phyloP scores from a whole-genome alignment of 2,113 vertebrate species.

The Lasiurus cinereus region DNA sequence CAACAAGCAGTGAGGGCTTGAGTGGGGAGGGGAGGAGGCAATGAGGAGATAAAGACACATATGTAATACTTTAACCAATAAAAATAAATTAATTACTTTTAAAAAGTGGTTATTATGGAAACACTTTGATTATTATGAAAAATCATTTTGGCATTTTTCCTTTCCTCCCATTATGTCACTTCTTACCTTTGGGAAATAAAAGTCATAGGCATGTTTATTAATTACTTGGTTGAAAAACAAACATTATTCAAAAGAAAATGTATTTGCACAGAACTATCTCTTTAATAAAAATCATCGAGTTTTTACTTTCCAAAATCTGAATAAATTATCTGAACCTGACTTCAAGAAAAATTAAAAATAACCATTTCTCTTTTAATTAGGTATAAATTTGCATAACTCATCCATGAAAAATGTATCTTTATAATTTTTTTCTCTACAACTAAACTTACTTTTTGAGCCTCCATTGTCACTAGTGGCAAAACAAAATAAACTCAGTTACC shows the following conservation, averaged over 20 bases:
- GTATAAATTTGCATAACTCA: not conserved
- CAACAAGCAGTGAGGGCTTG: no score
- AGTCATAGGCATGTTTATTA: not conserved
- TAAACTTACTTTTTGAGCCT: slow-evolving; percentile 7
- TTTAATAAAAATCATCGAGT: not conserved
- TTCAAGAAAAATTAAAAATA: slow-evolving; percentile 44
- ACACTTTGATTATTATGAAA: slow-evolving; percentile 54
- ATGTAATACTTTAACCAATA: no score
- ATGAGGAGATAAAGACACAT: no score
- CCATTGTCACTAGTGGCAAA: slow-evolving; percentile 50
- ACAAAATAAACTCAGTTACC: slow-evolving; percentile 12
- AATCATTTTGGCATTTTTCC: slow-evolving; percentile 71
- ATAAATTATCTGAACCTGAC: slow-evolving; percentile 30
- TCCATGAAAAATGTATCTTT: slow-evolving; percentile 32
- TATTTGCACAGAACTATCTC: not conserved
- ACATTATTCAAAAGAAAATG: not conserved
- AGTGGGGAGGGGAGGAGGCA: no score
- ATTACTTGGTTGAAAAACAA: slow-evolving; percentile 57
- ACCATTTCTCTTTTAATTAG: slow-evolving; percentile 18
- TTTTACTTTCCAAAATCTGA: slow-evolving; percentile 26
- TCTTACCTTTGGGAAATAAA: slow-evolving; percentile 73
- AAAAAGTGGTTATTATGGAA: slow-evolving; percentile 66
- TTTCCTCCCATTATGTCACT: slow-evolving; percentile 14
- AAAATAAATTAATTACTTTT: no score
- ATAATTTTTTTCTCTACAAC: not conserved